A percentile compares a stretch with the other conserved stretches of the same genome.
Evolutionary conservation across 1,140 invertebrate species (phyloP).

Genomic region (Lepidostoma basale): DNA sequence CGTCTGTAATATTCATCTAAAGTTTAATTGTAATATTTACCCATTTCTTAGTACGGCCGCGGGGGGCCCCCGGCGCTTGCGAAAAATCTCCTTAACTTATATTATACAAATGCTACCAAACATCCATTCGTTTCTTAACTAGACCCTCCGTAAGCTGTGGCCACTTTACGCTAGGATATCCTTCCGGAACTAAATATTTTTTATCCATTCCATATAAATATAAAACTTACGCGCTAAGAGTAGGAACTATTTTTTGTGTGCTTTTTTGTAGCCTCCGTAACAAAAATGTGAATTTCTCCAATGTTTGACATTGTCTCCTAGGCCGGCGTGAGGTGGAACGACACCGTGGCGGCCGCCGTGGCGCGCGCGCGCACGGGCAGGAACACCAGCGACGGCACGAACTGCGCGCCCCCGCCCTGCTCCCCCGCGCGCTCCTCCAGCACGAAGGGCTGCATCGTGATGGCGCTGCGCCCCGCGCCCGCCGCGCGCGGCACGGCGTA

Average conservation of each 20-base stretch:
- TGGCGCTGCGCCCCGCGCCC: conserved; percentile 53
- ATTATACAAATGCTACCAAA: conserved; percentile 46
- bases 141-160: not conserved
- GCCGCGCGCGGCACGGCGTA: conserved; percentile 62
- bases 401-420: conserved; percentile 61
- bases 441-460: conserved; percentile 87
- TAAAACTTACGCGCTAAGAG: conserved; percentile 44
- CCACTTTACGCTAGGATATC: conserved; percentile 40
- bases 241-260: conserved; percentile 48
- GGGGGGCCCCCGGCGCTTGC: conserved; percentile 23
- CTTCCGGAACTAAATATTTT: conserved; percentile 41
- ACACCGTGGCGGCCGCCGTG: conserved; percentile 79
- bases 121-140: conserved; percentile 39
- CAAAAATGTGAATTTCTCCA: conserved; percentile 21
- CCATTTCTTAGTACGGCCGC: conserved; percentile 46
- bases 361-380: conserved; percentile 87
- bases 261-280: conserved; percentile 43
- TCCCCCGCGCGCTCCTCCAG: conserved; percentile 66
- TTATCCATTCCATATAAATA: conserved; percentile 45
- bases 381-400: conserved; percentile 89
- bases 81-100: conserved; percentile 44
- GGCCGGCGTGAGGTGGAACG: conserved; percentile 90
- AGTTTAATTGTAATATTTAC: conserved; percentile 47
- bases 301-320: conserved; percentile 53
- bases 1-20: conserved; percentile 46